Conservation (phyloP, 2,797 vertebrate species). For the Echeneis naucrates region DNA sequence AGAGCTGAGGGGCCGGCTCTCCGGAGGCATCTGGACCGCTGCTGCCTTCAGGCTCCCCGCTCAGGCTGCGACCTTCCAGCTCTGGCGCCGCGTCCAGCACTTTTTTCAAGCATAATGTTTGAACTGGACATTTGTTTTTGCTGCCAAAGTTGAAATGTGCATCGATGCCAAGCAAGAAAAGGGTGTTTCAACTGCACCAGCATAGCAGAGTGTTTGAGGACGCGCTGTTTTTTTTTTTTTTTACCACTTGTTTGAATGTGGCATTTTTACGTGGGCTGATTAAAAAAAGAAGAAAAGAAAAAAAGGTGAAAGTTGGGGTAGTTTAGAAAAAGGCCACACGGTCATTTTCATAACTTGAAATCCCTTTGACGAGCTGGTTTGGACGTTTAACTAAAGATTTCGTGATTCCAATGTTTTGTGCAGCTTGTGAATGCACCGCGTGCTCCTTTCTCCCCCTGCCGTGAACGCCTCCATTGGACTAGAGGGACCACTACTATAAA, state of each 20-base stretch:
- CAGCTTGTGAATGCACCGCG: constrained; percentile 41
- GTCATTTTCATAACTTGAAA: neutral
- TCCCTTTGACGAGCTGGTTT: neutral
- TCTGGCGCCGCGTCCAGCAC: fast-evolving
- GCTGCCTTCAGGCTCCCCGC: constrained; percentile 57
- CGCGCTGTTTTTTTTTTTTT: too few species aligned
- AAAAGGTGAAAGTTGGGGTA: neutral
- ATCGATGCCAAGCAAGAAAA: too few species aligned
- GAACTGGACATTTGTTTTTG: too few species aligned
- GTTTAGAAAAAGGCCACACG: too few species aligned
- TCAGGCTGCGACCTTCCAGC: neutral
- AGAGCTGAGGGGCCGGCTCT: constrained; percentile 69
- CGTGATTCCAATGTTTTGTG: neutral
- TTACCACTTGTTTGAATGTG: neutral
- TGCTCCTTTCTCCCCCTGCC: constrained; percentile 44
- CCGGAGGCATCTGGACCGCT: constrained; percentile 58
- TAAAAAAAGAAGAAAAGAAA: neutral
- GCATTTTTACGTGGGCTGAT: neutral
- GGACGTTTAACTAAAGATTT: fast-evolving
- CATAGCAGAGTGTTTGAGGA: too few species aligned
- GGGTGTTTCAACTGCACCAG: too few species aligned
- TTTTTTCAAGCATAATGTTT: neutral
- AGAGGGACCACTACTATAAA: constrained; percentile 69
- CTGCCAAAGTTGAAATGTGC: too few species aligned
- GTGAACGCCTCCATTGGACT: constrained; percentile 69